A percentile compares a stretch with the other conserved stretches of the same genome.
Evolutionary conservation across 1,140 invertebrate genomes (phyloP).

Genomic region (Nasonia longicornis): DNA sequence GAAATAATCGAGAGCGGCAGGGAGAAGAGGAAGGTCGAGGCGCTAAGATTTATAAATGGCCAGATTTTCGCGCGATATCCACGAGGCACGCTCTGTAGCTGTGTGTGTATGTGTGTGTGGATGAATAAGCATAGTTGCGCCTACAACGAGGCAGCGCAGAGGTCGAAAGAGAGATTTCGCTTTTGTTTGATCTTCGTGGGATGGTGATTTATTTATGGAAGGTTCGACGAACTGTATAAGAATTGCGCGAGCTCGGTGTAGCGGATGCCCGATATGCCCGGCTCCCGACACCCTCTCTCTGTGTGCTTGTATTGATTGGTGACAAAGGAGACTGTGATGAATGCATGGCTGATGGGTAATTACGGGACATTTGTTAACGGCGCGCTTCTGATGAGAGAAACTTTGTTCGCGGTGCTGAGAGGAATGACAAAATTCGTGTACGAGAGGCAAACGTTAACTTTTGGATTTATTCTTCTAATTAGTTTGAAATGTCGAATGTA

Average conservation of each 20-base stretch:
- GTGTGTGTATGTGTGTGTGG: not conserved
- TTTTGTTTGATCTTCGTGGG: not conserved
- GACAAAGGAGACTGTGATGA: not conserved
- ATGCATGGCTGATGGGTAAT: not conserved
- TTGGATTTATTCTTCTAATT: no score
- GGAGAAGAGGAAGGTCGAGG: not conserved
- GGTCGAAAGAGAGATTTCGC: not conserved
- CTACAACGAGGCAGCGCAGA: not conserved
- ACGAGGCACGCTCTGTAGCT: not conserved
- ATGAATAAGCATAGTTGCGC: slow-evolving; percentile 9
- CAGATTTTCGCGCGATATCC: slow-evolving; percentile 1
- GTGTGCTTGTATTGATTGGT: not conserved
- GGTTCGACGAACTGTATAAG: not conserved
- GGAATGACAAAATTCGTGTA: no score
- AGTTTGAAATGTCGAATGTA: no score
- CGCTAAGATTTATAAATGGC: slow-evolving; percentile 22
- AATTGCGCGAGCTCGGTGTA: not conserved
- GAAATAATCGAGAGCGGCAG: not conserved
- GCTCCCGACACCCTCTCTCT: not conserved
- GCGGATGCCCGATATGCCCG: not conserved
- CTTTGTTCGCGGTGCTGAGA: not conserved
- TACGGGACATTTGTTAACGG: not conserved
- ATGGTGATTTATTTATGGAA: not conserved
- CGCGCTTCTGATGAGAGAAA: not conserved
- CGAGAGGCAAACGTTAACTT: no score